Percentiles rank a stretch among this genome's conserved stretches.
Evolutionary conservation across 2,888 invertebrate genomes (phyloP).

Genomic region (Gastrophysa polygoni): DNA sequence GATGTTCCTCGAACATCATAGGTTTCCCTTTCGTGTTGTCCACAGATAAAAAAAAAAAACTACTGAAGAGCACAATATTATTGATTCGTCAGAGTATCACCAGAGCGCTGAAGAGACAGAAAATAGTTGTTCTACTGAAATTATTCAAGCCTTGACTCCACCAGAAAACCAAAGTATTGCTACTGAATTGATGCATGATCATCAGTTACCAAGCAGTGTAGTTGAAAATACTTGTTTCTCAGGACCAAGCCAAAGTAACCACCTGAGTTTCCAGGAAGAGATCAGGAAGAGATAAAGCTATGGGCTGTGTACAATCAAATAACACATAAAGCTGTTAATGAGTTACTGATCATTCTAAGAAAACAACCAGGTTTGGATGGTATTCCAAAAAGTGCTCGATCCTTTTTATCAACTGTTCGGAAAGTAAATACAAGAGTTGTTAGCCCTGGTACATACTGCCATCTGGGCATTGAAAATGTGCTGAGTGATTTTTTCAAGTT

Average conservation of each 20-base stretch:
- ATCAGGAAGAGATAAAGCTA: not conserved
- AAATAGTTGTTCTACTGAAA: no score
- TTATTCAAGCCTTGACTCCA: no score
- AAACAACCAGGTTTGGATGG: not conserved
- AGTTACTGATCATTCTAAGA: not conserved
- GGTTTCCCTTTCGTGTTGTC: no score
- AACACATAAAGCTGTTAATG: not conserved
- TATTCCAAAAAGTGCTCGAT: not conserved
- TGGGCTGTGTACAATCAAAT: no score
- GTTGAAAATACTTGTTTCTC: constrained; percentile 3
- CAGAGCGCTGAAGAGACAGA: no score
- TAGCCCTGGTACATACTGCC: not conserved
- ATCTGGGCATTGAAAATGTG: constrained; percentile 1
- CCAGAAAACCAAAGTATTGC: no score
- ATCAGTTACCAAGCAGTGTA: constrained; percentile 1
- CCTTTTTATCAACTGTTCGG: not conserved
- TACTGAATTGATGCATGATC: not conserved
- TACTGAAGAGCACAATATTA: no score
- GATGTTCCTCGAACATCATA: no score
- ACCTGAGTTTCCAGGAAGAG: constrained; percentile 7
- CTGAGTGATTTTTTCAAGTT: constrained; percentile 4
- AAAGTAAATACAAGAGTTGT: not conserved
- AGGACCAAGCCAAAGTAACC: constrained; percentile 10
- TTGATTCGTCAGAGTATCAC: no score
- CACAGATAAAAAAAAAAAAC: no score